A percentile compares a stretch with the other conserved stretches of the same genome.
Conservation (phyloP, 2,888 invertebrate genomes). For the Epirrita christyi region DNA sequence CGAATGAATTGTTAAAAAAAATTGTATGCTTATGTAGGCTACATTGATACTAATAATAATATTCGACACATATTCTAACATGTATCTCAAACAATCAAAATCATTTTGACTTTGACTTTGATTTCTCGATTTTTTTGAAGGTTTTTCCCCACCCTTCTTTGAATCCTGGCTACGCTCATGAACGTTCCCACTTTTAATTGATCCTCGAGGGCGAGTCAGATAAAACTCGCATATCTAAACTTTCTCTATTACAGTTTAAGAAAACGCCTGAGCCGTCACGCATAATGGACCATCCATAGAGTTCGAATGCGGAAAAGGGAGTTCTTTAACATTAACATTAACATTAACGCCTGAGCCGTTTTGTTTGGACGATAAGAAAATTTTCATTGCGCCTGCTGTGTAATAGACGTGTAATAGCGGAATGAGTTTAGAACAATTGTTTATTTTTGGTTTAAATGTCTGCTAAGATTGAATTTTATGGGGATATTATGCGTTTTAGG, state of each 20-base stretch:
- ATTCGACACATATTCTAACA: no score
- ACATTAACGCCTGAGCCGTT: constrained; percentile 67
- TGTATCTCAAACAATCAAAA: no score
- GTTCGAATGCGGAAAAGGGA: no score
- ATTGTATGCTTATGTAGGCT: no score
- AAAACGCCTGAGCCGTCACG: constrained; percentile 69
- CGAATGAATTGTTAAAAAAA: no score
- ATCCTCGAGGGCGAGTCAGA: constrained; percentile 83
- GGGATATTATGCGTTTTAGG: background rate
- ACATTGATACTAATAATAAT: no score
- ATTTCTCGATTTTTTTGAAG: no score
- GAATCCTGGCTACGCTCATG: constrained; percentile 1
- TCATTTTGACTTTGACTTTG: no score
- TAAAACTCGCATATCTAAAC: constrained; percentile 81
- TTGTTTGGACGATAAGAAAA: constrained; percentile 77
- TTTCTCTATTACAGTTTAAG: constrained; percentile 84
- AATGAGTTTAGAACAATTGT: constrained; percentile 47
- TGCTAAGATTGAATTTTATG: constrained; percentile 1
- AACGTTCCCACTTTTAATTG: constrained; percentile 81
- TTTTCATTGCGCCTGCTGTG: constrained; percentile 62
- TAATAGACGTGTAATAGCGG: constrained; percentile 59
- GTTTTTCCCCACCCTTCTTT: background rate
- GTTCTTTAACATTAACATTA: no score
- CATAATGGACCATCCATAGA: no score
- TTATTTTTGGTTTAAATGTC: constrained; percentile 30